Base-by-base conservation (phyloP, 2,797 vertebrate species). In the Oreonectes daqikongensis region DNA sequence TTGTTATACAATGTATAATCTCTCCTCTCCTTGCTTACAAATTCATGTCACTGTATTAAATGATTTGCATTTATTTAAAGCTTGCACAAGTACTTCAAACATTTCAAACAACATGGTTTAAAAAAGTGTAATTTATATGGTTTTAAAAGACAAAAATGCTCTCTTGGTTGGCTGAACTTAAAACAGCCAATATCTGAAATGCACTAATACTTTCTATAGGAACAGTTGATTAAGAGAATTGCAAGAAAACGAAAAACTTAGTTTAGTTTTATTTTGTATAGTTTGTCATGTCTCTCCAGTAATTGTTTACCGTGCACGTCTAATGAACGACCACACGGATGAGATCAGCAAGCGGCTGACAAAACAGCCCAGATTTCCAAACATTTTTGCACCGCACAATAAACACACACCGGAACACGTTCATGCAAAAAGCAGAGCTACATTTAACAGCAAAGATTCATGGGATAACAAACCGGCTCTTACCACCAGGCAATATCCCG, bases 261-360 rank as follows among this genome's bases (percentile, higher is more conserved):
- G 35, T 35, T 35, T 35, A 35, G 35, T 9, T 9, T 35, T 2
- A 9, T 35, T 7, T 9, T 35, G 35, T 42, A 63, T 22, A 50
- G 53, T 30, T 48, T 74, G 72, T 53, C 46, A 65, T 44, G 61
- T 28, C 24, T 75, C 18, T 66, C 14, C 35, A 42, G 52, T 40
- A 55, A 65, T 28, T 30, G 35, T 14, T 57, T 15, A 46, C n/a
- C 50, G 32, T 57, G 50, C 24, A 26, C 32, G 2, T 75, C 52
- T 64, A 75, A 24, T 46, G 50, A 32, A 24, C 18, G 22, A 18
- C n/a, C 63, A 57, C 18, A 66, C 35, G 48, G n/a, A 22, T 65
- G 22, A 8, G 38, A 24, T 14, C 35, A 32, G 26, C 14, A 10
- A 55, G 7, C 61, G 7, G 35, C 28, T 18, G 26, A 15, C 55